Evolutionary conservation across 2,888 invertebrate species (phyloP).

Genomic region (Polymixis lichenea): DNA sequence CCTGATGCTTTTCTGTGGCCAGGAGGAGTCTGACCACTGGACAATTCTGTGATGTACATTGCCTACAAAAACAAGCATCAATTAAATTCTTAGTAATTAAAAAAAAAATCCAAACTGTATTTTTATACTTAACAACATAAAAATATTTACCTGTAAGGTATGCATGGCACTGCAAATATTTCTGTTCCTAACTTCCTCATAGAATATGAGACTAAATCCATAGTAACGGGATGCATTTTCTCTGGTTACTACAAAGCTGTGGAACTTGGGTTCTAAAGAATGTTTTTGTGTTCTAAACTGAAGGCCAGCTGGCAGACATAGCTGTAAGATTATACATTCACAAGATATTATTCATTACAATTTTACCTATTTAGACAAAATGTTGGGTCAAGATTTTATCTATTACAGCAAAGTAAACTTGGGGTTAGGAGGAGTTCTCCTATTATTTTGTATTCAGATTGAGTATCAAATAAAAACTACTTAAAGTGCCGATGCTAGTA

Average conservation of each 20-base stretch:
- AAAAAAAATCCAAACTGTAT: background rate
- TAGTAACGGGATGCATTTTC: constrained; percentile 99
- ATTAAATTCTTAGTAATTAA: constrained; percentile 1
- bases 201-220: constrained; percentile 98
- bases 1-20: constrained; percentile 90
- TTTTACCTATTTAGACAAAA: background rate
- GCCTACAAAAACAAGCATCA: constrained; percentile 89
- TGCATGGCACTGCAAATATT: constrained; percentile 99
- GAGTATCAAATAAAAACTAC: background rate
- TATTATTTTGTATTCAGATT: background rate
- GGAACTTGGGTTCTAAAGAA: constrained; percentile 96
- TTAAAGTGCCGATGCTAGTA: background rate
- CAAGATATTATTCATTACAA: constrained; percentile 3
- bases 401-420: background rate
- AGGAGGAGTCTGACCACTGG: constrained; percentile 94
- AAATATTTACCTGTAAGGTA: constrained; percentile 94
- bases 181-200: constrained; percentile 97
- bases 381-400: background rate
- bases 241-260: constrained; percentile 98
- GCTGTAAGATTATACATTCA: constrained; percentile 88
- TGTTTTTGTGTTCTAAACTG: constrained; percentile 98
- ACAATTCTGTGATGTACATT: constrained; percentile 97
- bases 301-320: constrained; percentile 98
- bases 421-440: background rate
- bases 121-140: background rate